Conservation (phyloP, 35 echinoderm and acorn worm species). For the Heliocidaris erythrogramma region DNA sequence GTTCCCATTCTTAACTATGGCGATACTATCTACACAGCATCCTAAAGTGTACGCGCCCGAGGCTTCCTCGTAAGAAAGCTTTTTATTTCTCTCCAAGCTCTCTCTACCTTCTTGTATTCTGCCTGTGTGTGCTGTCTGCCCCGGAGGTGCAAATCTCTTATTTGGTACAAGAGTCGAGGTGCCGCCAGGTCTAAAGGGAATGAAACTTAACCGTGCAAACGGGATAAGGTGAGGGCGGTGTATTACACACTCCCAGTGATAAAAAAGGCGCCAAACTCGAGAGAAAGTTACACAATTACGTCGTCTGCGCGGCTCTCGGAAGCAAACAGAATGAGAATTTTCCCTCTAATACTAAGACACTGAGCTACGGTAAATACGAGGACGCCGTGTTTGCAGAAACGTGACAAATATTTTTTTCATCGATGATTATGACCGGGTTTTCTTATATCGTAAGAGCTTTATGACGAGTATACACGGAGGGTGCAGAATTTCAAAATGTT, state of each 20-base stretch:
- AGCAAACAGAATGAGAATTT: constrained; percentile 12
- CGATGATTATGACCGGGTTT: neutral
- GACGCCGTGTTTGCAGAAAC: neutral
- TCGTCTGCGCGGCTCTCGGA: constrained; percentile 4
- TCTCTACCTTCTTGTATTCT: neutral
- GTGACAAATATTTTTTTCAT: constrained; percentile 2
- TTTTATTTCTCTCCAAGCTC: constrained; percentile 1
- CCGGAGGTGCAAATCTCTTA: neutral
- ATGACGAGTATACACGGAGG: neutral
- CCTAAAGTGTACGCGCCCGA: constrained; percentile 6
- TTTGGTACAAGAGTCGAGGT: constrained; percentile 2
- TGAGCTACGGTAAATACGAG: neutral
- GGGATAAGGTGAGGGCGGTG: neutral
- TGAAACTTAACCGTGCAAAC: neutral
- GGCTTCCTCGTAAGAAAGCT: neutral
- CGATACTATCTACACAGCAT: constrained; percentile 10
- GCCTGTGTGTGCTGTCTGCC: neutral
- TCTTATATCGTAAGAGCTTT: neutral
- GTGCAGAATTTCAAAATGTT: neutral
- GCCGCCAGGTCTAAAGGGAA: neutral
- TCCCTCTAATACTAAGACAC: neutral
- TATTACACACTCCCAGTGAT: constrained; percentile 3
- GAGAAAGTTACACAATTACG: constrained; percentile 17
- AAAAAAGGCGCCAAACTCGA: neutral
- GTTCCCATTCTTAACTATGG: neutral